phyloP scores from a whole-genome alignment of 2,888 invertebrate species.

The Parapristionchus giblindavisi region DNA sequence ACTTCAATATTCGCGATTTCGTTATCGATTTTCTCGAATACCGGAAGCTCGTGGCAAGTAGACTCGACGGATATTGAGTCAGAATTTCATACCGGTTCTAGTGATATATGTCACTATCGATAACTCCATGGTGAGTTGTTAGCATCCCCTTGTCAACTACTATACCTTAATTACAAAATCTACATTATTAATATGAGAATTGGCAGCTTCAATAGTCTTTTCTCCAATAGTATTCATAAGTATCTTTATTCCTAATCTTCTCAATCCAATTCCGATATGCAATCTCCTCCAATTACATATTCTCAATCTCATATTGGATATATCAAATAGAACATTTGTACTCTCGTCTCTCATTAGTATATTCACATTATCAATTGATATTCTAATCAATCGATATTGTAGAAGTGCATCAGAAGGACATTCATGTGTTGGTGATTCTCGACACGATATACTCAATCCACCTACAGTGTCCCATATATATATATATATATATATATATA shows the following conservation, averaged over 20 bases:
- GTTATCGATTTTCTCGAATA: too few species aligned
- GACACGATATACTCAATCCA: background rate
- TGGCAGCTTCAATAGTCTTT: conserved; percentile 1
- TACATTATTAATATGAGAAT: background rate
- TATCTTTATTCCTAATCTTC: background rate
- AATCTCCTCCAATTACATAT: conserved; percentile 26
- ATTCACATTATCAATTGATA: background rate
- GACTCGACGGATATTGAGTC: too few species aligned
- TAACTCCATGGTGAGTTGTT: background rate
- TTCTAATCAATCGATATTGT: conserved; percentile 16
- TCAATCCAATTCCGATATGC: conserved; percentile 2
- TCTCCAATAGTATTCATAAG: conserved; percentile 17
- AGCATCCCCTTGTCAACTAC: background rate
- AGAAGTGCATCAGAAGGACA: conserved; percentile 15
- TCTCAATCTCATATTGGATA: conserved; percentile 2
- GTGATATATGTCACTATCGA: too few species aligned
- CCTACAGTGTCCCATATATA: conserved; percentile 3
- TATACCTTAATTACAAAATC: conserved; percentile 7
- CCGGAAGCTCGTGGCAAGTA: too few species aligned
- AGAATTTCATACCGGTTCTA: too few species aligned
- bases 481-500: too few species aligned
- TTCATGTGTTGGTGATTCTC: background rate
- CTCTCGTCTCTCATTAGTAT: background rate
- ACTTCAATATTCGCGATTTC: too few species aligned
- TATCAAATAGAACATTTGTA: background rate